Base-by-base conservation (phyloP, 1,140 invertebrate species). In the Drosophila pectinifera region DNA sequence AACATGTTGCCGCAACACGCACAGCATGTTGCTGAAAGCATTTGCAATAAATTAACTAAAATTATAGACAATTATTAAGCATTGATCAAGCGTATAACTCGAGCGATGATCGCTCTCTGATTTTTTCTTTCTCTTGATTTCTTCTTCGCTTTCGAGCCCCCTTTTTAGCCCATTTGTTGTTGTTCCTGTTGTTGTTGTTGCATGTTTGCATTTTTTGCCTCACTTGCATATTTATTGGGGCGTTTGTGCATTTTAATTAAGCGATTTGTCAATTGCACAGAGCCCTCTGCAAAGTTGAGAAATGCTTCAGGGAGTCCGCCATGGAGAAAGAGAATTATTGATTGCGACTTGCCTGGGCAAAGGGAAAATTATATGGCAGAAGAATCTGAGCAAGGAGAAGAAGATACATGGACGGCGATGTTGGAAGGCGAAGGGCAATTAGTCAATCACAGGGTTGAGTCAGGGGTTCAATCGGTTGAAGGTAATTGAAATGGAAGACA, bases 11-110 rank as follows among this genome's bases (percentile, higher is more conserved):
- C 64, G 82, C 81, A 80, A 85, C 83, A 86, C 85, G 82, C 79
- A 64, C 77, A 43, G 83, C 70, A 89, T 89, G 80, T 80, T 89
- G 84, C 84, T 89, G 84, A 89, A 89, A 89, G 84, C 84, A 80
- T 89, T 84, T 89, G 68, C 84, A 77, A 89, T 89, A 89, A 89
- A 80, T 89, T 89, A 89, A 89, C 80, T 84, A 74, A 89, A 89
- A 89, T 89, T 89, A 89, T 80, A 89, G 85, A 80, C 80, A 89
- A 89, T 89, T 84, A 89, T 89, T 89, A 76, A 80, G 77, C 77
- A 73, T 72, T 89, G 83, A 83, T 79, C 80, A 68, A 78, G 70
- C 53, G 59, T 68, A 70, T 68, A 78, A 78, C 74, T 42, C 72
- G 73, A 70, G 58, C 73, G 57, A 63, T 70, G 63, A 72, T 57